Evolutionary conservation across 1,140 invertebrate genomes (phyloP).

Genomic region (Hormaphis cornu): DNA sequence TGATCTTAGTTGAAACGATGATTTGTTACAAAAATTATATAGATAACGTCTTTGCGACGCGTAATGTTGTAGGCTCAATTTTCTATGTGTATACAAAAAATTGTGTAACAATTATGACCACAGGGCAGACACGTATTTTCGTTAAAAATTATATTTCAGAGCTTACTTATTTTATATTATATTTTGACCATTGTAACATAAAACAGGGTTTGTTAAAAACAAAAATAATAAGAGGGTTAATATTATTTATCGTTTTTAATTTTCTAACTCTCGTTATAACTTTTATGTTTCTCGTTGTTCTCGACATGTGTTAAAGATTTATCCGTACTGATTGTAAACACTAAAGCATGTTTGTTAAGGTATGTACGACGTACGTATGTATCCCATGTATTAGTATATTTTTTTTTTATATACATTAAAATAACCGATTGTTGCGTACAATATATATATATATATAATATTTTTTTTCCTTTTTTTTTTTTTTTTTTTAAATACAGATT

Average conservation of each 20-base stretch:
- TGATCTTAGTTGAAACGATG: slow-evolving; percentile 26
- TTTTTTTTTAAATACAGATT: slow-evolving; percentile 9
- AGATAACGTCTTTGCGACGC: not conserved
- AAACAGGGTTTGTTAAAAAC: slow-evolving; percentile 26
- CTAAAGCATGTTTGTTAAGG: slow-evolving; percentile 10
- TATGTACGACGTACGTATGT: not conserved
- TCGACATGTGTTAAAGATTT: slow-evolving; percentile 6
- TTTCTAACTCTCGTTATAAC: not conserved
- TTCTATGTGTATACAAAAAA: not conserved
- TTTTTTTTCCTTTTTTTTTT: slow-evolving; percentile 20
- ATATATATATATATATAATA: not conserved
- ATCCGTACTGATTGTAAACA: slow-evolving; percentile 15
- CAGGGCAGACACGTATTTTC: slow-evolving; percentile 18
- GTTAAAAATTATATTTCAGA: slow-evolving; percentile 21
- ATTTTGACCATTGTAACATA: slow-evolving; percentile 31
- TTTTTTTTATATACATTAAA: too few species aligned
- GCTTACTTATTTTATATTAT: slow-evolving; percentile 9
- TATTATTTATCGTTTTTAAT: slow-evolving; percentile 10
- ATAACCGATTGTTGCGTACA: too few species aligned
- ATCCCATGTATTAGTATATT: too few species aligned
- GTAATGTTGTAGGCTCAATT: slow-evolving; percentile 23
- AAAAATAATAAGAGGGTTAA: slow-evolving; percentile 7
- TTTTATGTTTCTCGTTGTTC: not conserved
- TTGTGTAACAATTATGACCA: slow-evolving; percentile 4
- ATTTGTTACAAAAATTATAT: slow-evolving; percentile 14